Percentiles rank a stretch among this genome's conserved stretches.
Evolutionary conservation across 2,113 vertebrate species (phyloP).

Genomic region (Epinephelus lanceolatus): DNA sequence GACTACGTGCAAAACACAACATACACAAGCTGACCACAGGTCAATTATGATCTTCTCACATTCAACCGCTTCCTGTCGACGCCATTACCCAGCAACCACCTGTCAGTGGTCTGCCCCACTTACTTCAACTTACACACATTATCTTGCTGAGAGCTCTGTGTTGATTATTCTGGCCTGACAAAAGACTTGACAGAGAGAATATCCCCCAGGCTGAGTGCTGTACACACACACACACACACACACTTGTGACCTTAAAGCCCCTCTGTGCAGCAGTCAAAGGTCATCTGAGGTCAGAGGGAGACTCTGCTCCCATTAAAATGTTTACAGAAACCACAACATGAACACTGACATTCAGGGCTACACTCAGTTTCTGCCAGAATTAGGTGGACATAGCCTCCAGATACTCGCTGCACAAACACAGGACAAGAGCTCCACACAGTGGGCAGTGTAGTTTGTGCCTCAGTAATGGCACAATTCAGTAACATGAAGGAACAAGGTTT

Average conservation of each 20-base stretch:
- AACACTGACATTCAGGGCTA: constrained; percentile 14
- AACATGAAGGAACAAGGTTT: neutral
- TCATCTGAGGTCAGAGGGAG: constrained; percentile 31
- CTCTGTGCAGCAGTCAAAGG: neutral
- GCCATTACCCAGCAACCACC: neutral
- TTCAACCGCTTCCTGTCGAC: neutral
- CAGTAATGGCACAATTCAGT: neutral
- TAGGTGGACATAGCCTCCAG: constrained; percentile 1
- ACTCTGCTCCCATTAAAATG: constrained; percentile 25
- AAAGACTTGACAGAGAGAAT: constrained; percentile 27
- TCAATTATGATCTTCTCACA: neutral
- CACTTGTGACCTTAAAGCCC: constrained; percentile 26
- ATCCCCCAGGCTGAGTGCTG: constrained; percentile 21
- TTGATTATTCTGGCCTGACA: constrained; percentile 24
- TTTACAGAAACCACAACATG: constrained; percentile 36
- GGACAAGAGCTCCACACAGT: constrained; percentile 69
- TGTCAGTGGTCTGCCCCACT: constrained; percentile 8
- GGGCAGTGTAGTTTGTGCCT: constrained; percentile 21
- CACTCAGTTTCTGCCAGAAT: constrained; percentile 22
- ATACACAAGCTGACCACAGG: constrained; percentile 9
- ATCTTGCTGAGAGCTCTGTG: constrained; percentile 29
- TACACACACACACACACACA: neutral
- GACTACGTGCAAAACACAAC: constrained; percentile 7
- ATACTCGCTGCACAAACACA: neutral
- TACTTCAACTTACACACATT: neutral